These are phyloP conservation scores for Apogon hyalosoma DNA, from an alignment of 2,797 vertebrate species.

Conservation along the genomic window DNA sequence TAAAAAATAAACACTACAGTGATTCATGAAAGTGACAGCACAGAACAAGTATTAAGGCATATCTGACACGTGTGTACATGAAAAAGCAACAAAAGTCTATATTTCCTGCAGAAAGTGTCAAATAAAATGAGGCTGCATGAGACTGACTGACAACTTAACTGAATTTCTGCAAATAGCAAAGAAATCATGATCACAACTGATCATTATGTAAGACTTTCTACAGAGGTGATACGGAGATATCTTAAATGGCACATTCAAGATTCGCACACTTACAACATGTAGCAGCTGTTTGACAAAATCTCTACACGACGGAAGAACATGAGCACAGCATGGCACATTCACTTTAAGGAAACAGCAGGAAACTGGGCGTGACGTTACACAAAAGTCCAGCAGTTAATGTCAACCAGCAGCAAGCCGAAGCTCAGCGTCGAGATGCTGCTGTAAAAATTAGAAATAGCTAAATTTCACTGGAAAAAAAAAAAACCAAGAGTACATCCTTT, in stretches of 20 bases:
- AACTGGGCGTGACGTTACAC: not conserved
- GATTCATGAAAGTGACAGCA: constrained; percentile 15
- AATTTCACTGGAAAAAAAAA: constrained; percentile 5
- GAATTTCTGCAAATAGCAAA: not conserved
- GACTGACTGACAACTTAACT: not conserved
- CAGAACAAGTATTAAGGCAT: constrained; percentile 43
- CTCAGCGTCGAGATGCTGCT: constrained; percentile 34
- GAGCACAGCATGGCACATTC: constrained; percentile 52
- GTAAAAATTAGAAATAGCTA: constrained; percentile 8
- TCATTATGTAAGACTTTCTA: not conserved
- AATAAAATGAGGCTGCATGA: too few species aligned
- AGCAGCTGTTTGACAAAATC: constrained; percentile 45
- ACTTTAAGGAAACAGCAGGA: constrained; percentile 31
- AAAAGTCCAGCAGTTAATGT: constrained; percentile 9
- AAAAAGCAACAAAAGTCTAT: constrained; percentile 20
- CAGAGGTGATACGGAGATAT: constrained; percentile 4
- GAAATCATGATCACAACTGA: not conserved
- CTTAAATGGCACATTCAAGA: constrained; percentile 59
- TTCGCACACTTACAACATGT: constrained; percentile 13
- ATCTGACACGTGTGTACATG: constrained; percentile 24
- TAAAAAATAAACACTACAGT: constrained; percentile 33
- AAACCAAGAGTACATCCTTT: constrained; percentile 57
- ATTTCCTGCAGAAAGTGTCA: constrained; percentile 15
- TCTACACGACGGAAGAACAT: constrained; percentile 26
- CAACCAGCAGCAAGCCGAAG: not conserved